Base-by-base conservation (phyloP, 1,140 invertebrate genomes). In the Centruroides vittatus region DNA sequence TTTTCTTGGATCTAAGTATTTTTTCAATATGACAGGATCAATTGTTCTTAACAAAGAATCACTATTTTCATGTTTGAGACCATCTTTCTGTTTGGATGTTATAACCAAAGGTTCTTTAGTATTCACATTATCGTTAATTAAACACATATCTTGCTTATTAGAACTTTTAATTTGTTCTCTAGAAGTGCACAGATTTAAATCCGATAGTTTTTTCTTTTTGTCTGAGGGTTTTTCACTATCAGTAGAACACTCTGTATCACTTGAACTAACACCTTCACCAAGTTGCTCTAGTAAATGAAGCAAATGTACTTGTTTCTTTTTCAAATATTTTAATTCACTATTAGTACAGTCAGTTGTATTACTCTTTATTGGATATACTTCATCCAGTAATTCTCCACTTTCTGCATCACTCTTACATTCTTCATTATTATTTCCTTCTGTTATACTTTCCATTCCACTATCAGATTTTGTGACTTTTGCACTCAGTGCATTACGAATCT, bases 221-320 rank as follows among this genome's bases (percentile, higher is more conserved):
- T 57, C 41, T 5, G 12, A 11, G 10, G 57, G 34, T n/a, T 56
- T 35, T 12, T 63, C 62, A 50, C 52, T 49, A 55, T 61, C 59
- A 10, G 59, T 36, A 10, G 58, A 56, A 11, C 60, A 61, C 23
- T 70, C 68, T 59, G 54, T 67, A 35, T 74, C 73, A 69, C 69
- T 73, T 48, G 62, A 67, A 60, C 67, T 72, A 7, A 67, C 46
- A 55, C 48, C 47, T n/a, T 55, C 59, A 46, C 50, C 46, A 5
- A 73, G 59, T 48, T 73, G 69, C 58, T 73, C 70, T 34, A 76
- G 61, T 46, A 74, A 67, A 50, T 70, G 62, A 8, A 76, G 60
- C 12, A 76, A 57, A 34, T 69, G 63, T 34, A 70, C 65, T 67
- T 74, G 73, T 58, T 72, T 67, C 53, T 70, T 71, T 59, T 74